Base-by-base conservation (phyloP, 2,113 vertebrate species). In the Notarius quadriscutis region DNA sequence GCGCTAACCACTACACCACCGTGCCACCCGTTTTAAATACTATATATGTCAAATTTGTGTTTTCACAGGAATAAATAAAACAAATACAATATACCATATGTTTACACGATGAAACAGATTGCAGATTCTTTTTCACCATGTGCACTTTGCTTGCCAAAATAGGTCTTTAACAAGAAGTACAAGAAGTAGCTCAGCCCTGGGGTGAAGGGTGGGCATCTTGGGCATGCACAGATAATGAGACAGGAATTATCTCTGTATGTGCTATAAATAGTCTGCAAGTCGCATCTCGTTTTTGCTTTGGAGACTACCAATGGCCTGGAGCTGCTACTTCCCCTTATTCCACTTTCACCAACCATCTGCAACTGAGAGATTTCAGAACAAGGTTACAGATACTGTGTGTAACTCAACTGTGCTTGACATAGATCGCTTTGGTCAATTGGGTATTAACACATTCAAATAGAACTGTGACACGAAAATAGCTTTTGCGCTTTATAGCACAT, bases 191-290 rank as follows among this genome's bases (percentile, higher is more conserved):
- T 90, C 85, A 88, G 86, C 81, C 81, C 83, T 91, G 81, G 30
- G 92, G 91, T 88, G 67, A 88, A 89, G 92, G 91, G 91, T 25
- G 91, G 86, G 90, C 91, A 89, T 91, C 89, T 92, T 89, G 88
- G 91, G 87, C 87, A 80, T 78, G 89, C 90, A 89, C 90, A 91
- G 92, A 95, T 94, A 94, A 94, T 93, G 92, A 93, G 93, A 90
- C 90, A 94, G 90, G 91, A 95, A 95, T 95, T 93, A 95, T 94
- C 93, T 94, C 90, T 92, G 91, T 92, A 91, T 91, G 91, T 87
- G 86, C 93, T 95, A 95, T 96, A 94, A 94, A 94, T 95, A 95
- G 94, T 87, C 83, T 63, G 84, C 93, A 86, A 93, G 94, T 93
- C 93, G 89, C 91, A 93, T 94, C 93, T 92, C 85, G 91, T 93